These are phyloP conservation scores for Panagrolaimus sp. DNA, from an alignment of 1,140 invertebrate species.

Conservation along the genomic window DNA sequence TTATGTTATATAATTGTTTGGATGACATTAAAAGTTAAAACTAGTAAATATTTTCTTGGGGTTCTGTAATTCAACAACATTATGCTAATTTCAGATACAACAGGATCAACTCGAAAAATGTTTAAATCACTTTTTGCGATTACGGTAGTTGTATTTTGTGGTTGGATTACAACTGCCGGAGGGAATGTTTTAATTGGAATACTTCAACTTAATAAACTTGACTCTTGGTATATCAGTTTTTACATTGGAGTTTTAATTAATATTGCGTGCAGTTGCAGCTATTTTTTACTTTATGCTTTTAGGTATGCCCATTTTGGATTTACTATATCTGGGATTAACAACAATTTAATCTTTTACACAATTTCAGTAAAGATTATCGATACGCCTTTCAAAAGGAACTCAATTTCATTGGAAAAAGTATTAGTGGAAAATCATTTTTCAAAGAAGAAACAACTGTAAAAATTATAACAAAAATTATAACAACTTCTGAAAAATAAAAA, in stretches of 20 bases:
- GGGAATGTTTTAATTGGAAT: not conserved
- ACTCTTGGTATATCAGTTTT: not conserved
- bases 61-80: not conserved
- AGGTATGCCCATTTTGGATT: not conserved
- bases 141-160: not conserved
- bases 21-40: not conserved
- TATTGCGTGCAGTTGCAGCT: not conserved
- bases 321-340: not conserved
- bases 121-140: slow-evolving; percentile 4
- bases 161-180: not conserved
- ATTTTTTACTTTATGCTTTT: not conserved
- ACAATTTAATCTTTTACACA: no score
- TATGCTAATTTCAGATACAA: slow-evolving; percentile 3
- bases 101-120: not conserved
- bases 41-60: not conserved
- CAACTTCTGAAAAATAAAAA: no score
- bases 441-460: no score
- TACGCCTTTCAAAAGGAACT: not conserved
- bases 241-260: not conserved
- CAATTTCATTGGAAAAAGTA: not conserved
- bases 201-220: not conserved
- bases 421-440: no score
- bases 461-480: no score
- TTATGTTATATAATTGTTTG: not conserved
- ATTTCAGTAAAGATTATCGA: not conserved